Percentiles rank a stretch among this genome's conserved stretches.
phyloP scores from a whole-genome alignment of 2,888 invertebrate species.

The Ormia ochracea region DNA sequence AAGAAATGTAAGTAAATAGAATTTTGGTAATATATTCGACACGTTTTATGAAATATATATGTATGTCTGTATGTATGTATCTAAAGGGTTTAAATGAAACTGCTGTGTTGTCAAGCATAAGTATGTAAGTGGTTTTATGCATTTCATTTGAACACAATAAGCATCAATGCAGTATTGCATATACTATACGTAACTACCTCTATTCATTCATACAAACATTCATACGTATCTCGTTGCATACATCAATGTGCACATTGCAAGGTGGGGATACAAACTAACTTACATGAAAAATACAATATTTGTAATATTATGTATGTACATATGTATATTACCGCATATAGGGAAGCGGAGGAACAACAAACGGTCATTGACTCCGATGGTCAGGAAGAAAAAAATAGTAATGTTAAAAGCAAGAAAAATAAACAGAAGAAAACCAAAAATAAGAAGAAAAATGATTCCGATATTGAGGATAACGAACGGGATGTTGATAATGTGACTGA shows the following conservation, averaged over 20 bases:
- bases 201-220: too few species aligned
- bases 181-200: not conserved
- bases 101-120: slow-evolving; percentile 64
- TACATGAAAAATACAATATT: not conserved
- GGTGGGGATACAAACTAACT: not conserved
- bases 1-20: slow-evolving; percentile 83
- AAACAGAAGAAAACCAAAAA: slow-evolving; percentile 69
- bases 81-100: slow-evolving; percentile 41
- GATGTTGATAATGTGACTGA: slow-evolving; percentile 75
- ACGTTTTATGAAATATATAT: too few species aligned
- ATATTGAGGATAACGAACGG: slow-evolving; percentile 74
- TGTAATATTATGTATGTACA: too few species aligned
- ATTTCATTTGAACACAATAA: slow-evolving; percentile 5
- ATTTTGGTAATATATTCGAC: too few species aligned
- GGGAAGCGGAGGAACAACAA: slow-evolving; percentile 79
- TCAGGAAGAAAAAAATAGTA: slow-evolving; percentile 68
- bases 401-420: slow-evolving; percentile 77
- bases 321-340: slow-evolving; percentile 73
- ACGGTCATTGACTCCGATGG: slow-evolving; percentile 67
- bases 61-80: slow-evolving; percentile 55
- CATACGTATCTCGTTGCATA: too few species aligned
- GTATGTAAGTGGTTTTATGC: slow-evolving; percentile 4
- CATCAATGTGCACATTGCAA: not conserved
- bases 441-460: slow-evolving; percentile 73
- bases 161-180: not conserved